Evolutionary conservation across 1,140 invertebrate genomes (phyloP).

Genomic region (Nephotettix cincticeps): DNA sequence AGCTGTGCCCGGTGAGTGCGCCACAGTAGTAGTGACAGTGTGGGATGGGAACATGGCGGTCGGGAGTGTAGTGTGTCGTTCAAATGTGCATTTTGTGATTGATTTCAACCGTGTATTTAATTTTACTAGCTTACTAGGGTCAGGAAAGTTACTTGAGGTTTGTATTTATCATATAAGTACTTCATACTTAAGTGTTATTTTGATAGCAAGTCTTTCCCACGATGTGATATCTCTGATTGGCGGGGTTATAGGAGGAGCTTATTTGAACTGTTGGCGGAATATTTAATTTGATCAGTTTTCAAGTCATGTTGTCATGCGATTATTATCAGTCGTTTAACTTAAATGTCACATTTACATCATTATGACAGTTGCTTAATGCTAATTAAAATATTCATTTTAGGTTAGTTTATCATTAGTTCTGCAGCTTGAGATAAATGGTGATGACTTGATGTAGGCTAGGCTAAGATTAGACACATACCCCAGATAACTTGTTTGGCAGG

Average conservation of each 20-base stretch:
- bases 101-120: constrained; percentile 24
- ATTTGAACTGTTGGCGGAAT: constrained; percentile 19
- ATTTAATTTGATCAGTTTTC: background rate
- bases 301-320: too few relatives aligned
- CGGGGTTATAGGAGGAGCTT: constrained; percentile 10
- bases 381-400: too few relatives aligned
- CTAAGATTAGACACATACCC: too few relatives aligned
- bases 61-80: constrained; percentile 26
- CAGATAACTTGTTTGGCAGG: too few relatives aligned
- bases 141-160: constrained; percentile 19
- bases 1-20: constrained; percentile 24
- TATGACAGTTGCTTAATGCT: too few relatives aligned
- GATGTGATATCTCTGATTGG: background rate
- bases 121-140: constrained; percentile 10
- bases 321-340: too few relatives aligned
- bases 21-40: constrained; percentile 14
- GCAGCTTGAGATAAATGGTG: too few relatives aligned
- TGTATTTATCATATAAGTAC: background rate
- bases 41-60: constrained; percentile 26
- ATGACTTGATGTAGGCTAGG: too few relatives aligned
- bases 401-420: too few relatives aligned
- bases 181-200: background rate
- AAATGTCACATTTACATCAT: too few relatives aligned
- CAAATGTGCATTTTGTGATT: constrained; percentile 17
- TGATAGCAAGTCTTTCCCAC: background rate